These are phyloP conservation scores for Scalopus aquaticus DNA, from an alignment of 2,113 vertebrate species.

Conservation along the genomic window DNA sequence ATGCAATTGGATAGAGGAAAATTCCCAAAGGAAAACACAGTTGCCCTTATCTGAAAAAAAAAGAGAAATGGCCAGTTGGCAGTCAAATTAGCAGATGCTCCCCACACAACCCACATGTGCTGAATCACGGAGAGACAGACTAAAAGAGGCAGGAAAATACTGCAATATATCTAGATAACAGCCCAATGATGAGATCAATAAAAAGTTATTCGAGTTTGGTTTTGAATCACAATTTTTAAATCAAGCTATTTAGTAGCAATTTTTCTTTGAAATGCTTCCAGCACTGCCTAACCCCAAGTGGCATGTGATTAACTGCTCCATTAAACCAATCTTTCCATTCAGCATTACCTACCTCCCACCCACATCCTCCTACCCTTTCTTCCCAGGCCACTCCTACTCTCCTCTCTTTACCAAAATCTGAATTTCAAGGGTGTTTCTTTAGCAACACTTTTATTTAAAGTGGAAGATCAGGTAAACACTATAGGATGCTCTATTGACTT, in stretches of 20 bases:
- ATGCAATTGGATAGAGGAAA: not conserved
- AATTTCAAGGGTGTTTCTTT: slow-evolving; percentile 6
- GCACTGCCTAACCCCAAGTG: not conserved
- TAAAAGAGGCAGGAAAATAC: not conserved
- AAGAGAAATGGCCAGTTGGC: not conserved
- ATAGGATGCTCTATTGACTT: not conserved
- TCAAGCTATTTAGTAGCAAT: not conserved
- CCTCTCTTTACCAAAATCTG: not conserved
- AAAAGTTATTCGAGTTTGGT: not conserved
- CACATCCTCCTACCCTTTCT: not conserved
- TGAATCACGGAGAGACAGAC: not conserved
- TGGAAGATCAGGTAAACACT: slow-evolving; percentile 19
- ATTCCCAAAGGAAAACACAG: not conserved
- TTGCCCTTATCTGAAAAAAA: not conserved
- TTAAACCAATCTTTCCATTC: not conserved
- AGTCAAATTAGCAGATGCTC: not conserved
- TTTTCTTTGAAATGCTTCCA: slow-evolving; percentile 22
- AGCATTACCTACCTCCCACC: not conserved
- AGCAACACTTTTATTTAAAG: not conserved
- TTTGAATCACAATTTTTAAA: not conserved
- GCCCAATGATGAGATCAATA: not conserved
- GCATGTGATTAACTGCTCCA: not conserved
- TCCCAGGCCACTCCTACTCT: not conserved
- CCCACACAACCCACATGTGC: not conserved
- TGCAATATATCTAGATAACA: not conserved